phyloP scores from a whole-genome alignment of 1,140 invertebrate genomes.

The Meloidogyne floridensis region DNA sequence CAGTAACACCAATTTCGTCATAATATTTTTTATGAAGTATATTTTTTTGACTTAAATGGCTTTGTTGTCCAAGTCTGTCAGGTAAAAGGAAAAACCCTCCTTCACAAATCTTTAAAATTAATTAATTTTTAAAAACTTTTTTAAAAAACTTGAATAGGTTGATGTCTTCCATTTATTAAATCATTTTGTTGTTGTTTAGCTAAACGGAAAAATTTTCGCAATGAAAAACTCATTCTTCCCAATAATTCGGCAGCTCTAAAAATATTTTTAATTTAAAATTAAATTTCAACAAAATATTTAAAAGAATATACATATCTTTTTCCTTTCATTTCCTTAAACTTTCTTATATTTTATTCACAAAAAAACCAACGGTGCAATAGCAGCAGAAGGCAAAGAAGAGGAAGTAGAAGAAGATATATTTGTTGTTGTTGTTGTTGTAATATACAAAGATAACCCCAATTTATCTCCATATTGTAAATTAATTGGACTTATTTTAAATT shows the following conservation, averaged over 20 bases:
- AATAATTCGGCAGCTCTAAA: slow-evolving; percentile 36
- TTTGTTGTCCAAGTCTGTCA: slow-evolving; percentile 22
- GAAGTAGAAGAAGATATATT: not conserved
- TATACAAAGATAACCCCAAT: slow-evolving; percentile 30
- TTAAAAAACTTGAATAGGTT: not conserved
- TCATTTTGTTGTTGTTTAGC: slow-evolving; percentile 13
- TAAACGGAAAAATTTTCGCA: slow-evolving; percentile 34
- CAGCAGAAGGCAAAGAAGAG: not conserved
- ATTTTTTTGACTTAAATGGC: slow-evolving; percentile 28
- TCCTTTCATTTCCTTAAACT: no score
- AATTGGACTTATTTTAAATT: slow-evolving; percentile 17
- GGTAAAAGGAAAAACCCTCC: slow-evolving; percentile 40
- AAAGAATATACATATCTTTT: slow-evolving; percentile 24
- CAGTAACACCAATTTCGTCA: slow-evolving; percentile 37
- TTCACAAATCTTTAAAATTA: slow-evolving; percentile 29
- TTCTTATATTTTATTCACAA: no score
- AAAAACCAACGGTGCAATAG: not conserved
- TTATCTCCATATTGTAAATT: slow-evolving; percentile 38
- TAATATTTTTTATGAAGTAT: slow-evolving; percentile 42
- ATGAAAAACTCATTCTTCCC: slow-evolving; percentile 40
- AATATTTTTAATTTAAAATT: no score
- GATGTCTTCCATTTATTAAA: not conserved
- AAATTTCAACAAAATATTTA: not conserved
- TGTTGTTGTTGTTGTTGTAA: not conserved
- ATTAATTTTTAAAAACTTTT: not conserved